Percentiles rank a stretch among this genome's conserved stretches.
phyloP scores from a whole-genome alignment of 1,140 invertebrate species.

The Grapholita molesta region DNA sequence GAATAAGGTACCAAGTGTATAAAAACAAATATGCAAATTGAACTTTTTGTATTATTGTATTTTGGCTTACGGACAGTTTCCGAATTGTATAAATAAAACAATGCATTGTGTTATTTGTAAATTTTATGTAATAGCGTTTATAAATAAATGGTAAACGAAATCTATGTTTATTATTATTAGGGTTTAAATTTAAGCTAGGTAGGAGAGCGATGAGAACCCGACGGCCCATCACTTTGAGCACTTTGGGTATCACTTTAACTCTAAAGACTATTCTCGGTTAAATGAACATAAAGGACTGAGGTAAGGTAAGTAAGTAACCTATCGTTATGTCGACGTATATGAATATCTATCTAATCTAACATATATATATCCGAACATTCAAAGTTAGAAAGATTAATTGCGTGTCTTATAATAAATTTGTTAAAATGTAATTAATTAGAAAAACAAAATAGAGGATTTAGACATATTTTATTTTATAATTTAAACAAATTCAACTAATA shows the following conservation, averaged over 20 bases:
- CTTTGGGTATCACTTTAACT: too few relatives aligned
- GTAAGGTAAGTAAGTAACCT: too few relatives aligned
- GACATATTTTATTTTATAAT: slow-evolving; percentile 24
- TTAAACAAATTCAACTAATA: slow-evolving; percentile 31
- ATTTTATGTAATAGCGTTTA: slow-evolving; percentile 53
- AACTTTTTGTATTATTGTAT: background rate
- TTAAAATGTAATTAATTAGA: background rate
- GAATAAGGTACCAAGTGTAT: background rate
- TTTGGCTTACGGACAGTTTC: background rate
- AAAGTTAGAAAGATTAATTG: too few relatives aligned
- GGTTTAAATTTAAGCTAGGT: too few relatives aligned
- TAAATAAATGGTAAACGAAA: slow-evolving; percentile 41
- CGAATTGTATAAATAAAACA: background rate
- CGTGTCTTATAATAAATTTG: too few relatives aligned
- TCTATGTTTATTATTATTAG: background rate
- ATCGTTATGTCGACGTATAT: too few relatives aligned
- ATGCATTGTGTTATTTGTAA: slow-evolving; percentile 34
- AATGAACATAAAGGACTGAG: too few relatives aligned
- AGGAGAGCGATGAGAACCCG: too few relatives aligned
- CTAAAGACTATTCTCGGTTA: too few relatives aligned
- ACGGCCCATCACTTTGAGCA: too few relatives aligned
- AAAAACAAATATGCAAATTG: background rate
- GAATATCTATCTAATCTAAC: too few relatives aligned
- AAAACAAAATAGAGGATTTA: background rate
- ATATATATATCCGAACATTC: too few relatives aligned